Conservation (phyloP, 2,113 vertebrate species). For the Lampris incognitus region DNA sequence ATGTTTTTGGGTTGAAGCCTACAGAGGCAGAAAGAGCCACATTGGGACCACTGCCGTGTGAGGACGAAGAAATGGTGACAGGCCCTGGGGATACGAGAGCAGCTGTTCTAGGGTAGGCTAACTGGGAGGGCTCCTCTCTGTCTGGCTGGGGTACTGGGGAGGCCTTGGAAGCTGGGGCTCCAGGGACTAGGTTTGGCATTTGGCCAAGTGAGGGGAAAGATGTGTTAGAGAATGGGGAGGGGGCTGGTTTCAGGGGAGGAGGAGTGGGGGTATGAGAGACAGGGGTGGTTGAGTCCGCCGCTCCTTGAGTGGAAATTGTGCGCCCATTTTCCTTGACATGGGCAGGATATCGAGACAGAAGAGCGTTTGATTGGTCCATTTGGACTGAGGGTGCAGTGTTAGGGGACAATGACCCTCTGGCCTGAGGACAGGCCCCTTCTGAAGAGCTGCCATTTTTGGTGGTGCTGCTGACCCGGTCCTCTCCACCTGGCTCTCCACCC, state of each 20-base stretch:
- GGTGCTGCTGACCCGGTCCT: constrained; percentile 72
- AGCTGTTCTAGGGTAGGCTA: constrained; percentile 82
- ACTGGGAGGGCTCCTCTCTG: constrained; percentile 79
- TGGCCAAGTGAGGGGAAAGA: constrained; percentile 90
- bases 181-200: constrained; percentile 81
- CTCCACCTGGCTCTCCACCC: constrained; percentile 80
- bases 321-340: constrained; percentile 97
- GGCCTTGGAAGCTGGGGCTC: constrained; percentile 81
- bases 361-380: constrained; percentile 88
- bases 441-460: constrained; percentile 75
- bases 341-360: constrained; percentile 80
- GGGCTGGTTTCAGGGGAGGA: constrained; percentile 86
- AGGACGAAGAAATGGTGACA: constrained; percentile 82
- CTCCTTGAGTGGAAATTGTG: constrained; percentile 86
- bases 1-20: constrained; percentile 84
- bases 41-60: constrained; percentile 81
- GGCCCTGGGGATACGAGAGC: constrained; percentile 84
- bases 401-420: constrained; percentile 54
- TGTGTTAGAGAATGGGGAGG: constrained; percentile 82
- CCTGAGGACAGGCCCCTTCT: constrained; percentile 62
- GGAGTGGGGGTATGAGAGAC: constrained; percentile 76
- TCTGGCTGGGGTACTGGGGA: constrained; percentile 84
- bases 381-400: constrained; percentile 78
- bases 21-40: constrained; percentile 78
- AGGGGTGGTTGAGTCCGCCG: constrained; percentile 77